Conservation (phyloP, 2,797 vertebrate species). For the Erethizon dorsatum region DNA sequence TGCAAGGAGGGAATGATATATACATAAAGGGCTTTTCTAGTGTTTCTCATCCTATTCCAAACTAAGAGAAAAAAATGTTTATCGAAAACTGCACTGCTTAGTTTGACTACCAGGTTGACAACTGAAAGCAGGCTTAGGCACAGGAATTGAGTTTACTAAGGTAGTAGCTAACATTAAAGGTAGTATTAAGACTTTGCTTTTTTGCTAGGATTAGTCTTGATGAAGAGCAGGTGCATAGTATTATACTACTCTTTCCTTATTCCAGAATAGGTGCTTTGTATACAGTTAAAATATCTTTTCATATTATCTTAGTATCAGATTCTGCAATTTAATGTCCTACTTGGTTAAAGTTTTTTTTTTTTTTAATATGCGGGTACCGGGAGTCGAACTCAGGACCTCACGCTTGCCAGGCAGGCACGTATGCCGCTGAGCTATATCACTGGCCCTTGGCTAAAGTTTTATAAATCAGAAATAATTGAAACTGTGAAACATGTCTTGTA, state of each 20-base stretch:
- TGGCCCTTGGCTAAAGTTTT: conserved; percentile 11
- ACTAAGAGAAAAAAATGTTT: conserved; percentile 38
- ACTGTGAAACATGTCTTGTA: conserved; percentile 30
- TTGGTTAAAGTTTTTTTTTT: conserved; percentile 28
- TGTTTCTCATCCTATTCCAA: conserved; percentile 55
- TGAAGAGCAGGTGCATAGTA: neutral
- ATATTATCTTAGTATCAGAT: conserved; percentile 25
- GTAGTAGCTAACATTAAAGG: conserved; percentile 6
- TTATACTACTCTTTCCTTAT: conserved; percentile 17
- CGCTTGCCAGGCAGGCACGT: no score
- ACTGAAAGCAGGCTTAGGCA: conserved; percentile 1
- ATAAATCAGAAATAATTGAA: conserved; percentile 52
- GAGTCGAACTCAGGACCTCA: no score
- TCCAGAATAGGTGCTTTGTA: conserved; percentile 37
- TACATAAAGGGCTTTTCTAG: conserved; percentile 5
- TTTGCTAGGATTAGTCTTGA: neutral
- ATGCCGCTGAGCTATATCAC: no score
- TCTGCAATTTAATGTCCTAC: conserved; percentile 47
- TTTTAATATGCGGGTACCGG: no score
- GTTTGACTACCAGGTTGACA: conserved; percentile 65
- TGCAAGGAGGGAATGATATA: conserved; percentile 30
- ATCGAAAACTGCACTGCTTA: conserved; percentile 5
- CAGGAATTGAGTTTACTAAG: conserved; percentile 63
- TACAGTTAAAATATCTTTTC: conserved; percentile 18
- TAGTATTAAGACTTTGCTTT: conserved; percentile 16